phyloP scores from a whole-genome alignment of 2,113 vertebrate genomes.

The Candoia aspera region DNA sequence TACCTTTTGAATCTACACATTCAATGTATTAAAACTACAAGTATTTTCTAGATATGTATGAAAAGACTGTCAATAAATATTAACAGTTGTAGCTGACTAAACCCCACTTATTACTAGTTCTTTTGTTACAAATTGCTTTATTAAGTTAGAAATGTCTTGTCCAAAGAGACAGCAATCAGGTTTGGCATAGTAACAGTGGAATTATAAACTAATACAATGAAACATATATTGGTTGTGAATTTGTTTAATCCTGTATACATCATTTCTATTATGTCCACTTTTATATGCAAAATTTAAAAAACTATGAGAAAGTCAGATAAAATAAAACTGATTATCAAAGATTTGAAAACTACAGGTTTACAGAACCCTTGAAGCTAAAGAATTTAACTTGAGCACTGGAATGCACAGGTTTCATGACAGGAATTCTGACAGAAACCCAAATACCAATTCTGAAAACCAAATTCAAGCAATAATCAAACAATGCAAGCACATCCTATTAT shows the following conservation, averaged over 20 bases:
- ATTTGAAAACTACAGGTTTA: slow-evolving; percentile 10
- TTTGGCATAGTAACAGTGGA: slow-evolving; percentile 2
- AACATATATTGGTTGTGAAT: slow-evolving; percentile 3
- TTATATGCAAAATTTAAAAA: slow-evolving; percentile 16
- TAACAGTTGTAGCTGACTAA: background rate
- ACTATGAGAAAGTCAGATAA: slow-evolving; percentile 7
- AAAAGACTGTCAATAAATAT: background rate
- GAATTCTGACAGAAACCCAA: background rate
- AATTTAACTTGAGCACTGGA: background rate
- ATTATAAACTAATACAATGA: background rate
- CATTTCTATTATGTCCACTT: background rate
- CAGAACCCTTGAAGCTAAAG: slow-evolving; percentile 15
- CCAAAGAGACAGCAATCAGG: background rate
- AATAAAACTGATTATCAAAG: background rate
- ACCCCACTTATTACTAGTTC: background rate
- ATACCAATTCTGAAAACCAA: background rate
- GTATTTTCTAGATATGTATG: background rate
- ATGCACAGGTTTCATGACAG: slow-evolving; percentile 24
- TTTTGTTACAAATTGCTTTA: background rate
- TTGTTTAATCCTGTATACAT: background rate
- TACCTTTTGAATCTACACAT: background rate
- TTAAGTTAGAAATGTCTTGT: background rate
- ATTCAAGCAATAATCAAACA: background rate
- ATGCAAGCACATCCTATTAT: background rate
- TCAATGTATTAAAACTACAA: background rate